Percentiles rank a stretch among this genome's conserved stretches.
These are phyloP conservation scores for Encarsia formosa DNA, from an alignment of 2,888 invertebrate species.

Conservation along the genomic window DNA sequence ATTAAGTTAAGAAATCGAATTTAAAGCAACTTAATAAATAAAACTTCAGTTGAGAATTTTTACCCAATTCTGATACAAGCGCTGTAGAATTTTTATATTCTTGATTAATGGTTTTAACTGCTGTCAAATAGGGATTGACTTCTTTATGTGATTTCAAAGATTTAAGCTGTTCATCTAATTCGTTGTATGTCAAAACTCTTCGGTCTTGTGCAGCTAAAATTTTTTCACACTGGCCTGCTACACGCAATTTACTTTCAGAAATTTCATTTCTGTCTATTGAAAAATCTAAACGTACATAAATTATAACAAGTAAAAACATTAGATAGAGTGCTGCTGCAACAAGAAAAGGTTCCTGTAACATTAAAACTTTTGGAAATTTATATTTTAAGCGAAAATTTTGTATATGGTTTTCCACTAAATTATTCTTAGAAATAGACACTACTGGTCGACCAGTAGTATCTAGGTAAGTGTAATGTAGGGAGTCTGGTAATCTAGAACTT, in stretches of 20 bases:
- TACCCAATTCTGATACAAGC: conserved; percentile 53
- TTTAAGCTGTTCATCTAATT: conserved; percentile 59
- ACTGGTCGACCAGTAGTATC: conserved; percentile 93
- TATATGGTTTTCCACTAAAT: conserved; percentile 94
- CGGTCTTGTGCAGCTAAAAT: conserved; percentile 59
- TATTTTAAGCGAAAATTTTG: conserved; percentile 89
- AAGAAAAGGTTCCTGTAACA: conserved; percentile 91
- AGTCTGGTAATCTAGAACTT: conserved; percentile 70
- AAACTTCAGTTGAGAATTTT: background rate
- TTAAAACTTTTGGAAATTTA: conserved; percentile 76
- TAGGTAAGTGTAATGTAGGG: conserved; percentile 85
- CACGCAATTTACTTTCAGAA: conserved; percentile 52
- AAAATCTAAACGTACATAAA: conserved; percentile 94
- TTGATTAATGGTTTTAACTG: conserved; percentile 57
- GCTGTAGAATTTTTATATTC: conserved; percentile 59
- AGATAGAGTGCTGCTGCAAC: conserved; percentile 84
- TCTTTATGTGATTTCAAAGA: conserved; percentile 62
- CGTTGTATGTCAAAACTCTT: conserved; percentile 58
- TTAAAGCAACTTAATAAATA: background rate
- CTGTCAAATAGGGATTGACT: conserved; percentile 49
- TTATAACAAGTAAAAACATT: conserved; percentile 85
- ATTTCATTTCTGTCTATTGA: conserved; percentile 74
- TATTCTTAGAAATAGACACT: conserved; percentile 72
- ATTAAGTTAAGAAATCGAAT: conserved; percentile 13
- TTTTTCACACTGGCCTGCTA: conserved; percentile 55